Conservation (phyloP, 1,140 invertebrate species). For the Drosophila santomea region DNA sequence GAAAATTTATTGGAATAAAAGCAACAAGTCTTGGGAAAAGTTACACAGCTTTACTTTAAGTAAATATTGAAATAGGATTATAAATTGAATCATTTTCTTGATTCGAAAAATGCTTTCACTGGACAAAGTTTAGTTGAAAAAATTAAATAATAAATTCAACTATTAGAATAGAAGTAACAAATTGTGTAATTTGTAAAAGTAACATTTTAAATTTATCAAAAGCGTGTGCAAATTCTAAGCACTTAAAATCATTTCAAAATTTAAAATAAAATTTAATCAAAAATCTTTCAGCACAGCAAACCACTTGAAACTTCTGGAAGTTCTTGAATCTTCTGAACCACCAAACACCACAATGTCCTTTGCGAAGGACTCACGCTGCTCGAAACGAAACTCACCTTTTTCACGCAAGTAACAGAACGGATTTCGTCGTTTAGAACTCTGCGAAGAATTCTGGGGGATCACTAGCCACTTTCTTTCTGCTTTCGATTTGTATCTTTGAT, state of each 20-base stretch:
- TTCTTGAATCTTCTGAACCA: neutral
- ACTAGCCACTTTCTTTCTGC: conserved; percentile 49
- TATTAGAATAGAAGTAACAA: no score
- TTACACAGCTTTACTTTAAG: no score
- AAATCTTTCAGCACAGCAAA: conserved; percentile 7
- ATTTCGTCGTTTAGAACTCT: conserved; percentile 46
- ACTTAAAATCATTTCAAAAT: no score
- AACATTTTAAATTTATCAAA: no score
- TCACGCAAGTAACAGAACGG: conserved; percentile 62
- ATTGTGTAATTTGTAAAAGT: no score
- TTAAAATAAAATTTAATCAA: neutral
- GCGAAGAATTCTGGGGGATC: conserved; percentile 33
- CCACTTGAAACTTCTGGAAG: neutral
- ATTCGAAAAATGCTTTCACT: no score
- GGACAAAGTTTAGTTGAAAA: no score
- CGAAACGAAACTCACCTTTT: conserved; percentile 65
- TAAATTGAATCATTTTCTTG: no score
- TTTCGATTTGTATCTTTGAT: conserved; percentile 19
- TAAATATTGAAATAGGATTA: no score
- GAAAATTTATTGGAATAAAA: neutral
- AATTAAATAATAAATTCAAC: no score
- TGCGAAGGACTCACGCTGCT: conserved; percentile 32
- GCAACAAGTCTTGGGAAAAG: neutral
- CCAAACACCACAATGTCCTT: neutral
- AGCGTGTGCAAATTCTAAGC: no score